These are phyloP conservation scores for Spodoptera frugiperda DNA, from an alignment of 1,140 invertebrate species.

Conservation along the genomic window DNA sequence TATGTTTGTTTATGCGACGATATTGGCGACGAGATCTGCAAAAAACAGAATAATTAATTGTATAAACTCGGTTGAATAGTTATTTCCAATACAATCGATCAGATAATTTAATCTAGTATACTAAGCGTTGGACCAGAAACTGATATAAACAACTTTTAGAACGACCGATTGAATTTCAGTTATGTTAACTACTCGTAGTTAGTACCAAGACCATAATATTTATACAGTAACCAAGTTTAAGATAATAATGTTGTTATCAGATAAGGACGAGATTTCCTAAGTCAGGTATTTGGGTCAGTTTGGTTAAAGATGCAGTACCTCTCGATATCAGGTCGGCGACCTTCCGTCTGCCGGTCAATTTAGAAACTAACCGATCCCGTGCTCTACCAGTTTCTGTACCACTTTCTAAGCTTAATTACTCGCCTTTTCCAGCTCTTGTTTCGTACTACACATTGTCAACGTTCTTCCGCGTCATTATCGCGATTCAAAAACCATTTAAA, in stretches of 20 bases:
- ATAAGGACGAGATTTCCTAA: conserved; percentile 26
- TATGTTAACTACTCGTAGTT: too few species aligned
- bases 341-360: conserved; percentile 58
- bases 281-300: conserved; percentile 42
- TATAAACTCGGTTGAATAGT: too few species aligned
- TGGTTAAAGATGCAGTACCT: conserved; percentile 39
- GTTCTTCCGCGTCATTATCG: conserved; percentile 67
- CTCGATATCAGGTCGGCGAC: conserved; percentile 52
- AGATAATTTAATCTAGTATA: conserved; percentile 14
- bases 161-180: conserved; percentile 26
- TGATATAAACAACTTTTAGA: conserved; percentile 23
- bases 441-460: conserved; percentile 65
- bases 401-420: conserved; percentile 72
- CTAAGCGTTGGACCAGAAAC: conserved; percentile 29
- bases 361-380: conserved; percentile 62
- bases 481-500: conserved; percentile 55
- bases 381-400: conserved; percentile 59
- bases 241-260: conserved; percentile 27
- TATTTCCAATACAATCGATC: too few species aligned
- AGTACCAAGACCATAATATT: background rate
- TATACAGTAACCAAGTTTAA: background rate
- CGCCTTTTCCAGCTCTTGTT: conserved; percentile 61
- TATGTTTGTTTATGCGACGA: too few species aligned
- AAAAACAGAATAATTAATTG: too few species aligned
- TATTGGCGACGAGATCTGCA: too few species aligned